Conservation (phyloP, 2,888 invertebrate genomes). For the Cantharis rustica region DNA sequence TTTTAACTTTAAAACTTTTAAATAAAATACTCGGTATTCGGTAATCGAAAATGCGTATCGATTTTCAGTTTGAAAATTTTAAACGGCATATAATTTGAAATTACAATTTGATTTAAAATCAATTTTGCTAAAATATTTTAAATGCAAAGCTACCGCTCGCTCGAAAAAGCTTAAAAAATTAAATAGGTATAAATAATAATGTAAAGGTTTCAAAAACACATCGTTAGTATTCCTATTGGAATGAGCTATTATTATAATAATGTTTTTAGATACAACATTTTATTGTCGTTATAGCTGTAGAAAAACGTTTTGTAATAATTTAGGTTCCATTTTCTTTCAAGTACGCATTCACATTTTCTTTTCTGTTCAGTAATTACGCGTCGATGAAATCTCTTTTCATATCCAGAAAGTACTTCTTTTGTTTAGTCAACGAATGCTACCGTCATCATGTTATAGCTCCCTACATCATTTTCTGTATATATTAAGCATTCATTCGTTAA, state of each 20-base stretch:
- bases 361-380: slow-evolving; percentile 20
- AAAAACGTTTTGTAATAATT: slow-evolving; percentile 25
- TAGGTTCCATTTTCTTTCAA: slow-evolving; percentile 25
- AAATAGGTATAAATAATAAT: not conserved
- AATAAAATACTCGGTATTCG: not conserved
- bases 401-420: not conserved
- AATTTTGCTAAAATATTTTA: not conserved
- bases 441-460: not conserved
- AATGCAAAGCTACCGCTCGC: not conserved
- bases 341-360: slow-evolving; percentile 23
- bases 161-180: not conserved
- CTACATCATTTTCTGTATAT: not conserved
- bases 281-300: slow-evolving; percentile 14
- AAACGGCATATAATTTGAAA: not conserved
- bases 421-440: not conserved
- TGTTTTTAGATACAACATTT: slow-evolving; percentile 11
- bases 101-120: not conserved
- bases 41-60: not conserved
- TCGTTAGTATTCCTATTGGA: not conserved
- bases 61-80: not conserved
- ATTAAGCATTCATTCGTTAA: not conserved
- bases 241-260: not conserved
- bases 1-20: not conserved
- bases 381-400: slow-evolving; percentile 9
- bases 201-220: slow-evolving; percentile 1